A percentile compares a stretch with the other conserved stretches of the same genome.
Conservation (phyloP, 2,797 vertebrate species). For the Diplodus puntazzo region DNA sequence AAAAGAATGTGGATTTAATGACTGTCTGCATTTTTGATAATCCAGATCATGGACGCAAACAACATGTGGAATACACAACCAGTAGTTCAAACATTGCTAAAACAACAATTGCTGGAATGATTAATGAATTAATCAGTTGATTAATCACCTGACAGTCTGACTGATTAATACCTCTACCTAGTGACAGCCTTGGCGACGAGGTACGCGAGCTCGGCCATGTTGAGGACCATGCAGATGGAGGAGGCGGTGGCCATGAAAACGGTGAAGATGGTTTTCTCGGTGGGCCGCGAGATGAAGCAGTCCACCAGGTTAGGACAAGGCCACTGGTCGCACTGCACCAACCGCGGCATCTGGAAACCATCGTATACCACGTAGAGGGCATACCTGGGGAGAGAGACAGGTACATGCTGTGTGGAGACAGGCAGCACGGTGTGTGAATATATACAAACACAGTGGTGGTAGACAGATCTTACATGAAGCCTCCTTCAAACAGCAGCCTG, state of each 20-base stretch:
- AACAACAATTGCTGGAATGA: neutral
- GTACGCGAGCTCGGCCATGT: slow-evolving; percentile 82
- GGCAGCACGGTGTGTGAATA: neutral
- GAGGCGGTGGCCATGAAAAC: slow-evolving; percentile 84
- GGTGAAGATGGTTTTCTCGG: slow-evolving; percentile 85
- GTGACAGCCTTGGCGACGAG: slow-evolving; percentile 78
- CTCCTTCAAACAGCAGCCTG: slow-evolving; percentile 81
- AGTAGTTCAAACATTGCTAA: neutral
- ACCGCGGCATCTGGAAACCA: slow-evolving; percentile 81
- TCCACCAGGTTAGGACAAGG: slow-evolving; percentile 86
- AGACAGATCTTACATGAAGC: slow-evolving; percentile 77
- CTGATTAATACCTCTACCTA: slow-evolving; percentile 64
- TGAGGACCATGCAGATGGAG: slow-evolving; percentile 82
- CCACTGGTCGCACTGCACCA: slow-evolving; percentile 83
- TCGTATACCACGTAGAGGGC: slow-evolving; percentile 81
- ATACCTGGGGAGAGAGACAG: slow-evolving; percentile 63
- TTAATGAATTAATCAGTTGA: neutral
- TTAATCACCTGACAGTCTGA: slow-evolving; percentile 50
- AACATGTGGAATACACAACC: neutral
- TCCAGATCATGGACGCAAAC: neutral
- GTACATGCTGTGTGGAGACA: neutral
- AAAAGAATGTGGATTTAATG: neutral
- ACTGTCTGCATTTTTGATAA: neutral
- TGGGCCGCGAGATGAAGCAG: slow-evolving; percentile 85
- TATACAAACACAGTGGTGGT: neutral